Base-by-base conservation (phyloP, 2,888 invertebrate genomes). In the Dicyrtomina minuta region DNA sequence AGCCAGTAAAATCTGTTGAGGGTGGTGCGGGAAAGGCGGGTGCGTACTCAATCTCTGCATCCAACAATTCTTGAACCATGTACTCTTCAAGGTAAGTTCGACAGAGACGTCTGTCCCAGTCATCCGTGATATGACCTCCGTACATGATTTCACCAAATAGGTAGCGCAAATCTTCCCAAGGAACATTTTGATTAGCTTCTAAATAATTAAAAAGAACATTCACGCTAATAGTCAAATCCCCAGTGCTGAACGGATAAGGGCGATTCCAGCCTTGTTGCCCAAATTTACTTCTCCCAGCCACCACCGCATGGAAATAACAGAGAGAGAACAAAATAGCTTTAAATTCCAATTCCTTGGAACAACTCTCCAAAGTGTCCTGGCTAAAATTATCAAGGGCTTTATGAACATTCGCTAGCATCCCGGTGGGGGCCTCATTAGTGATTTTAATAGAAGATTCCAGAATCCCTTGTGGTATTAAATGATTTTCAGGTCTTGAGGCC, bases 241-340 rank as follows among this genome's bases (percentile, higher is more conserved):
- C 93, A 78, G 89, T 75, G 83, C 96, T 96, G 81, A 96, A 97
- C 0, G 96, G 96, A 81, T 97, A 97, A 66, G 92, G 89, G 83
- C 95, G 91, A 79, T 95, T 95, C 94, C 94, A 95, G 3, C 94
- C 94, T 82, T 96, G 96, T 0, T 96, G 93, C 0, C 96, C 96
- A 80, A 97, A 97, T 83, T 97, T 97, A 17, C 74, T 46, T 43
- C 76, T 46, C 46, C 46, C 93, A 86, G 71, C 96, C 85, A 81
- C 97, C 95, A 0, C 95, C 0, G 96, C 96, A 81, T 97, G 97
- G 82, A 97, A 97, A 81, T 97, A 97, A 80, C 94, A 95, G 0
- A 97, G 0, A 95, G 89, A 81, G 96, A 97, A 41, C 95, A 84
- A 78, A 96, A 95, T 0, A 91, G 92, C 85, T 96, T 97, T 81